A percentile compares a stretch with the other conserved stretches of the same genome.
Evolutionary conservation across 2,113 vertebrate genomes (phyloP).

Genomic region (Merops nubicus): DNA sequence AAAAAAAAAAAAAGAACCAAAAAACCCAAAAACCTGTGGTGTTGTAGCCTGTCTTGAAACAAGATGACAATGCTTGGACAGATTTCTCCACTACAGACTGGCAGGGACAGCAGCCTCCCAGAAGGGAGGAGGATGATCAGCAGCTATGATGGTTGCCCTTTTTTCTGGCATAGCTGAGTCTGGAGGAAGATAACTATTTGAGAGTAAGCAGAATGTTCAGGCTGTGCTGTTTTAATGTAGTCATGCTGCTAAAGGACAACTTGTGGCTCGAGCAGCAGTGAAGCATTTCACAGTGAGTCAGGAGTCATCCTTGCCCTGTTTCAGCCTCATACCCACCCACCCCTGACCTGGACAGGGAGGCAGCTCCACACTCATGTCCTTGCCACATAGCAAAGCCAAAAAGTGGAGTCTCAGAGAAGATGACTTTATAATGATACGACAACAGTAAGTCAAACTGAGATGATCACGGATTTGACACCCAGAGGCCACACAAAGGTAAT

Average conservation of each 20-base stretch:
- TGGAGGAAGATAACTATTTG: neutral
- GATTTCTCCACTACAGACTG: neutral
- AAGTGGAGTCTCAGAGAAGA: neutral
- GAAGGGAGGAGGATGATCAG: neutral
- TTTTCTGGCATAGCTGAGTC: neutral
- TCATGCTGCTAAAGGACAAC: neutral
- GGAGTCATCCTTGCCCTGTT: neutral
- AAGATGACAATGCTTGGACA: neutral
- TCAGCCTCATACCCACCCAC: neutral
- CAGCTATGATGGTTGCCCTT: neutral
- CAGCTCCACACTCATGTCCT: neutral
- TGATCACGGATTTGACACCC: neutral
- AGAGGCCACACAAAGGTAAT: neutral
- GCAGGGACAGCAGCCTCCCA: neutral
- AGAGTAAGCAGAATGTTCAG: neutral
- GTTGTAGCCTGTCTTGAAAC: neutral
- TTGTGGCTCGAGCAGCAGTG: neutral
- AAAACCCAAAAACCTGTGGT: neutral
- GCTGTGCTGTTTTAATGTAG: neutral
- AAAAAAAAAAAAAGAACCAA: neutral
- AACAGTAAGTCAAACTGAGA: neutral
- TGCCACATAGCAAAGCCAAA: neutral
- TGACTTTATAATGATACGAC: accelerated
- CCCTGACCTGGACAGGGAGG: neutral
- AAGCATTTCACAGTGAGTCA: neutral